These are phyloP conservation scores for Prionailurus viverrinus DNA, from an alignment of 2,113 vertebrate genomes.

Conservation along the genomic window DNA sequence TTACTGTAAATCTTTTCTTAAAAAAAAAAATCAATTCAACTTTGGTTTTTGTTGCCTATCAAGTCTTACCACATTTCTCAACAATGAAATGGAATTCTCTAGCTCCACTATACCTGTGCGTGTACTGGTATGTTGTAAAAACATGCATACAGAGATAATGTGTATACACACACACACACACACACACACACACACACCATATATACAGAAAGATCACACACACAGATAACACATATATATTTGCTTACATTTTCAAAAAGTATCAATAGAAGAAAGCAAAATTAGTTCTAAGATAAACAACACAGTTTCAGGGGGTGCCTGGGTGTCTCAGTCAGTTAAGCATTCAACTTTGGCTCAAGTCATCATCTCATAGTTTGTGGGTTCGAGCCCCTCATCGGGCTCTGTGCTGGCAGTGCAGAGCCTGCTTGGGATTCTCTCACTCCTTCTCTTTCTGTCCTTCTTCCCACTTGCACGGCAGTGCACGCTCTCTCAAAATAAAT, in stretches of 20 bases:
- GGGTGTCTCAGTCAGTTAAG: no score
- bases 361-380: no score
- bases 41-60: not conserved
- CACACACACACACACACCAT: not conserved
- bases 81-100: not conserved
- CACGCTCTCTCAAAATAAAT: no score
- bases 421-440: no score
- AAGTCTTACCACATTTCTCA: not conserved
- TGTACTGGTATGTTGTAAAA: not conserved
- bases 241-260: not conserved
- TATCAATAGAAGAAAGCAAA: not conserved
- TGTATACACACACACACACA: rapidly evolving
- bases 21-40: not conserved
- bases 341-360: no score
- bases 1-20: not conserved
- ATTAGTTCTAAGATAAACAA: not conserved
- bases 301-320: not conserved
- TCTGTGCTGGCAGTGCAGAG: no score
- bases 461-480: no score
- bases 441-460: no score
- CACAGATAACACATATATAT: not conserved
- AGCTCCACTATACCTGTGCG: not conserved
- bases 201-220: not conserved
- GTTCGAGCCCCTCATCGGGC: no score
- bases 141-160: not conserved